Evolutionary conservation across 2,888 invertebrate genomes (phyloP).

Genomic region (Xylota sylvarum): DNA sequence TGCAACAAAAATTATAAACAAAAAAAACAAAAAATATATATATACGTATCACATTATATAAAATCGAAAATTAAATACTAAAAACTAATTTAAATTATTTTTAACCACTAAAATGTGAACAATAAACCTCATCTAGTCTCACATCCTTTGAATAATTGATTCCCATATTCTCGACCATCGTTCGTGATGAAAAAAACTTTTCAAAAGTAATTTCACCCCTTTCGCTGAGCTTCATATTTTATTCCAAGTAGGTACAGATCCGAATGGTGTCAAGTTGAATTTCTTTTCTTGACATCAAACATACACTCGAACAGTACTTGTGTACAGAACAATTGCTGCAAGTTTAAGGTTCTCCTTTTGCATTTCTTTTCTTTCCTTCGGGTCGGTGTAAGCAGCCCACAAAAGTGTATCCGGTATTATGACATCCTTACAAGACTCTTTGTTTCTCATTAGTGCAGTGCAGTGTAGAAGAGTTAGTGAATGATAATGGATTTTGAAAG

Average conservation of each 20-base stretch:
- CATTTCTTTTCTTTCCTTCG: slow-evolving; percentile 27
- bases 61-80: slow-evolving; percentile 6
- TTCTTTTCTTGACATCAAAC: slow-evolving; percentile 29
- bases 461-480: slow-evolving; percentile 26
- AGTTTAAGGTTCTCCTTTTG: slow-evolving; percentile 66
- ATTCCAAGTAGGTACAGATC: slow-evolving; percentile 16
- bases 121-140: slow-evolving; percentile 23
- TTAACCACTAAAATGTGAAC: not conserved
- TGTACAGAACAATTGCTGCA: slow-evolving; percentile 59
- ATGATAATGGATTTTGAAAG: slow-evolving; percentile 53
- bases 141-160: slow-evolving; percentile 64
- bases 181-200: slow-evolving; percentile 28
- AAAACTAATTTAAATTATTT: not conserved
- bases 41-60: slow-evolving; percentile 49
- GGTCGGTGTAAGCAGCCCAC: slow-evolving; percentile 13
- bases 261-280: slow-evolving; percentile 68
- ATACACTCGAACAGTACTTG: slow-evolving; percentile 16
- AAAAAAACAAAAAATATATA: not conserved
- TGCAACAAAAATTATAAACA: not conserved
- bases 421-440: slow-evolving; percentile 43
- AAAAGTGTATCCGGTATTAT: slow-evolving; percentile 60
- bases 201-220: slow-evolving; percentile 76
- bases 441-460: slow-evolving; percentile 64
- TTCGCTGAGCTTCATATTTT: slow-evolving; percentile 22
- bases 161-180: slow-evolving; percentile 40